Evolutionary conservation across 2,888 invertebrate species (phyloP), one percentile per base, ranked within the genome.

Genomic region (Flabesymbios commensalis): DNA sequence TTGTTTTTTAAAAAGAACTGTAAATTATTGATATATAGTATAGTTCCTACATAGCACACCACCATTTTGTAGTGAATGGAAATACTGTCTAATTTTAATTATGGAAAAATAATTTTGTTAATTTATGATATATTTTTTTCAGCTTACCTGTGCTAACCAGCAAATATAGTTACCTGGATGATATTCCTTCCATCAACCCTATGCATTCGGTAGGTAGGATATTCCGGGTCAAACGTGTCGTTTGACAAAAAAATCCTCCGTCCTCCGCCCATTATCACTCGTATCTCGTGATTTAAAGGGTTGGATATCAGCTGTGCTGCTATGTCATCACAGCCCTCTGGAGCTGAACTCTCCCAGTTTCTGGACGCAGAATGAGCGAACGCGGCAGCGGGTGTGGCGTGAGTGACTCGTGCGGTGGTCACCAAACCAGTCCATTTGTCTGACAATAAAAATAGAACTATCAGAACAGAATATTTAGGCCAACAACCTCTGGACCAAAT

Each of bases 331-430:
- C 41, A 41, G 2, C 33, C 32, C 1, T 41, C 41, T 22, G 24
- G 33, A 22, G 28, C 22, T 2, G 3, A 19, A 31, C 41, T 52
- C 52, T 80, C 80, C 79, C 79, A 80, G 43, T 70, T 58, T 26
- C 82, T 52, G 33, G 75, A 68, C 0, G 78, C 67, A 1, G 71
- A 63, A 54, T 78, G 73, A 0, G 81, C 79, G 64, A 79, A 82
- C 7, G 72, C 56, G 0, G 76, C 76, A 1, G 76, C 77, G 0
- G 82, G 82, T 0, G 81, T 78, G 24, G 81, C 81, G 67, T 82
- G 81, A 0, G 82, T 81, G 36, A 82, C 62, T 26, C 81, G 72
- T 3, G 81, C 74, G 3, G 75, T 80, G 2, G 81, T 76, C 2
- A 81, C 78, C 14, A 82, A 48, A 0, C 81, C 82, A 1, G 73